Base-by-base conservation (phyloP, 92 coral and sea anemone genomes). In the Parazoanthus swiftii region DNA sequence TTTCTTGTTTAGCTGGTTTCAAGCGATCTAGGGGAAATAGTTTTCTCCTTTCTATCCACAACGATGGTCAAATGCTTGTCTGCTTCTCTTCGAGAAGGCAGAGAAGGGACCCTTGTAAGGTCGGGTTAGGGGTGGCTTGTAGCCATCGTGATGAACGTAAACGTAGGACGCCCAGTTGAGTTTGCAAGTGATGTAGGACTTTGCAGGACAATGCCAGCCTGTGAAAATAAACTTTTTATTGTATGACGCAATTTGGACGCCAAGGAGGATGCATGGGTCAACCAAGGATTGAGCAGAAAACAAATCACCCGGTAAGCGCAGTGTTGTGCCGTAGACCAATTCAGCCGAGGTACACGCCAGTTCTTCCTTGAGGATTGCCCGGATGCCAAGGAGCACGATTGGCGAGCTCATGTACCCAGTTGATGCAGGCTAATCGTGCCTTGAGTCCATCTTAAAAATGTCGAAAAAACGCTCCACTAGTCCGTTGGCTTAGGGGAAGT, bases 41-140 rank as follows among this genome's bases (percentile, higher is more conserved):
- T 70, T 35, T 20, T 70, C 46, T 36, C 29, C 36, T 50, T 42
- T 2, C 86, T 75, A 81, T 81, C 86, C 86, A 81, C 8, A 7
- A 33, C 46, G 13, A 83, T n/a, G 35, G 58, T 51, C 44, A 81
- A 81, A 39, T 56, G 74, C 37, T 29, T 48, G 72, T 81, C 74
- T 3, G 15, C 39, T 29, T 29, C 33, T 39, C 86, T 65, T 46
- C 33, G 86, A 44, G 33, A 83, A 16, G 29, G 67, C 58, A 18
- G 29, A 50, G 38, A 65, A 83, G 26, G 78, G 86, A 65, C 86
- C 58, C 4, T 33, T 67, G 35, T 56, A 56, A 26, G 13, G 59
- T 13, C 59, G 18, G 1, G 59, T 54, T 54, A 54, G 59, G 20
- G 18, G 18, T 54, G 59, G 59, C 59, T 11, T 11, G 18, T 11